phyloP scores from a whole-genome alignment of 2,113 vertebrate species.

The Scytalopus superciliaris region DNA sequence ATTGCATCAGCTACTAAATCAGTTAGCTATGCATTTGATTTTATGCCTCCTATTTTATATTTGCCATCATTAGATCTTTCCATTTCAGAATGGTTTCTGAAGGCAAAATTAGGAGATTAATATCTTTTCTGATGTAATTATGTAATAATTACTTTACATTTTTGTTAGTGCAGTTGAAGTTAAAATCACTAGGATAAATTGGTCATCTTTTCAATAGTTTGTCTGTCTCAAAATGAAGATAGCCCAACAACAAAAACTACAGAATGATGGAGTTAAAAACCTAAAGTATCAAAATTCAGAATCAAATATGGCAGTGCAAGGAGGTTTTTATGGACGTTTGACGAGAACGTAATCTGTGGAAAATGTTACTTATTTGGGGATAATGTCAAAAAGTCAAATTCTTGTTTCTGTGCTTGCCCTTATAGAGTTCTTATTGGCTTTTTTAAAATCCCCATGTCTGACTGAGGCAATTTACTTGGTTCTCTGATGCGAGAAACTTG shows the following conservation, averaged over 20 bases:
- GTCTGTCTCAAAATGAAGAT: background rate
- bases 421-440: background rate
- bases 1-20: background rate
- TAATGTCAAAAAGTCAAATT: background rate
- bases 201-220: background rate
- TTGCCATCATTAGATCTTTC: background rate
- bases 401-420: background rate
- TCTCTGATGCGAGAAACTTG: background rate
- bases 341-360: fast-evolving
- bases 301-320: background rate
- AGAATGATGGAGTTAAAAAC: background rate
- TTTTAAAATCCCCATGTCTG: background rate
- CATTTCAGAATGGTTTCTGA: background rate
- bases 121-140: background rate
- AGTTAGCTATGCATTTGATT: background rate
- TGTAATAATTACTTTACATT: background rate
- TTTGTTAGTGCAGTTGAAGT: background rate
- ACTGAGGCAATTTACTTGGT: background rate
- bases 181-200: background rate
- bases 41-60: background rate
- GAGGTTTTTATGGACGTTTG: background rate
- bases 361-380: background rate
- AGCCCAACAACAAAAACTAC: background rate
- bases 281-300: background rate
- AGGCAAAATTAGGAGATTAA: background rate